These are phyloP conservation scores for Aspidiotus destructor DNA, from an alignment of 2,888 invertebrate species.

Conservation along the genomic window DNA sequence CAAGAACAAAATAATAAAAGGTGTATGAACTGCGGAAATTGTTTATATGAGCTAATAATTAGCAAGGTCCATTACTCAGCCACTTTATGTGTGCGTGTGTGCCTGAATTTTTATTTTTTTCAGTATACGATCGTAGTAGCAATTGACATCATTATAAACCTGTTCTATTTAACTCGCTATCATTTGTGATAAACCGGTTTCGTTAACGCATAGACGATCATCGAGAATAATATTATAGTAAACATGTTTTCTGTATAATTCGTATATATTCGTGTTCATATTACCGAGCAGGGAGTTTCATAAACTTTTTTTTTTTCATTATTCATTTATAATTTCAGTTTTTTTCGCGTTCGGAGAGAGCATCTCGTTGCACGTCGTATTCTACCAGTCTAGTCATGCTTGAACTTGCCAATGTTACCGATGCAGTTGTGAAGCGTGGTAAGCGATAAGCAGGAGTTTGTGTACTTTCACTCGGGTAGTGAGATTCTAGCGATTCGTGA, in stretches of 20 bases:
- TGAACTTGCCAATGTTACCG: too few relatives aligned
- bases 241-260: neutral
- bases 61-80: neutral
- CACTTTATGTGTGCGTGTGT: too few relatives aligned
- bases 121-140: neutral
- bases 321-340: too few relatives aligned
- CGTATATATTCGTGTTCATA: neutral
- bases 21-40: neutral
- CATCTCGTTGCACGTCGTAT: too few relatives aligned
- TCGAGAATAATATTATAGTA: neutral
- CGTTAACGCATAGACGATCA: neutral
- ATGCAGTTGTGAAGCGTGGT: too few relatives aligned
- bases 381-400: too few relatives aligned
- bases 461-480: too few relatives aligned
- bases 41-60: neutral
- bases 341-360: too few relatives aligned
- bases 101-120: too few relatives aligned
- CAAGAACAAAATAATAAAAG: neutral
- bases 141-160: slow-evolving; percentile 1
- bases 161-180: neutral
- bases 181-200: neutral
- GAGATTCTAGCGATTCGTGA: too few relatives aligned
- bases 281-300: neutral
- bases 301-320: too few relatives aligned
- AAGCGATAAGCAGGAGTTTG: too few relatives aligned